Percentiles rank a stretch among this genome's conserved stretches.
These are phyloP conservation scores for Chiloscyllium plagiosum DNA, from an alignment of 2,113 vertebrate species.

Conservation along the genomic window DNA sequence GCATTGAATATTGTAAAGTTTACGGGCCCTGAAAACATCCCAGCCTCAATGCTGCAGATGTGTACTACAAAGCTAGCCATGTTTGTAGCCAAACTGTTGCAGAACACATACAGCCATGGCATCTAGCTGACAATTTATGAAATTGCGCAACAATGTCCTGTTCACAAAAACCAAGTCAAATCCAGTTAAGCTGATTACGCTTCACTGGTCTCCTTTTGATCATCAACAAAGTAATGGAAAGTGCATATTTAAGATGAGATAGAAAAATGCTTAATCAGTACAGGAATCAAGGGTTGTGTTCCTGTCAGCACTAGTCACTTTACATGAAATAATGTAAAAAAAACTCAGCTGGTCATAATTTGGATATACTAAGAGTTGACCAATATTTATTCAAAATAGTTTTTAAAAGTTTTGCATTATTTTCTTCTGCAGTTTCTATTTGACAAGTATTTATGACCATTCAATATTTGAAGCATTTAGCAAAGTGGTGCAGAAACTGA, in stretches of 20 bases:
- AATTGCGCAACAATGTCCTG: neutral
- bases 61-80: too few relatives aligned
- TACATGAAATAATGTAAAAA: neutral
- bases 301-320: neutral
- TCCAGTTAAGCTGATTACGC: neutral
- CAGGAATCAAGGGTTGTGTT: neutral
- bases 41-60: too few relatives aligned
- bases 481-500: conserved; percentile 85
- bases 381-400: neutral
- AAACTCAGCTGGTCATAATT: neutral
- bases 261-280: too few relatives aligned
- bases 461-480: conserved; percentile 89
- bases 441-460: conserved; percentile 86
- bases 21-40: too few relatives aligned
- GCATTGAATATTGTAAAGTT: too few relatives aligned
- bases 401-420: conserved; percentile 12
- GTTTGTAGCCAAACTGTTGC: too few relatives aligned
- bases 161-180: neutral
- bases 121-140: neutral
- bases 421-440: conserved; percentile 73
- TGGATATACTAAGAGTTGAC: neutral
- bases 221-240: too few relatives aligned
- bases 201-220: neutral
- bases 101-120: neutral
- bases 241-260: neutral